Conservation (phyloP, 2,113 vertebrate species). For the Hippotragus niger region DNA sequence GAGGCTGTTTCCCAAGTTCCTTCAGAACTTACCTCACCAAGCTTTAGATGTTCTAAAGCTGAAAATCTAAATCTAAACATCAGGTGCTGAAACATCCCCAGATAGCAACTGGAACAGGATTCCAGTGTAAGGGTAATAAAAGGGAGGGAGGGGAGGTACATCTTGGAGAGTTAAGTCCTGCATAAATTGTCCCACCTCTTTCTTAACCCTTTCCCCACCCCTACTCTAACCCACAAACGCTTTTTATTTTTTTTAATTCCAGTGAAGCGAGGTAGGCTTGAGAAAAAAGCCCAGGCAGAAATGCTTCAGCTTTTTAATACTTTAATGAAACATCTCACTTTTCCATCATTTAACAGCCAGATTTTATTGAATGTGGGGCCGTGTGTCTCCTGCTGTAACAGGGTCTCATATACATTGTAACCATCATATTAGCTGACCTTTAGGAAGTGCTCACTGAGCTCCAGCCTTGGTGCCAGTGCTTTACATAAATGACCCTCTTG, state of each 20-base stretch:
- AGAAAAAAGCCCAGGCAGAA: background rate
- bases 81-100: background rate
- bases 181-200: background rate
- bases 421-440: background rate
- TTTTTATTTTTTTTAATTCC: background rate
- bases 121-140: background rate
- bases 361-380: background rate
- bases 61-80: background rate
- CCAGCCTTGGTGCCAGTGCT: background rate
- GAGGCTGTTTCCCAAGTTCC: background rate
- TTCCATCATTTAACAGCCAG: background rate
- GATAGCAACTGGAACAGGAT: background rate
- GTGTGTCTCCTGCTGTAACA: background rate
- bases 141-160: background rate
- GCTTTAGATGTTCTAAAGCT: background rate
- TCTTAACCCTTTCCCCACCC: background rate
- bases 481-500: background rate
- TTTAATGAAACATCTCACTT: background rate
- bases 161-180: background rate
- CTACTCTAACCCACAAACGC: background rate
- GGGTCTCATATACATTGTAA: background rate
- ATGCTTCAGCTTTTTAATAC: background rate
- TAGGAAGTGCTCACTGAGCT: background rate
- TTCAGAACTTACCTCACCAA: background rate
- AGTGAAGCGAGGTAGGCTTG: background rate